Base-by-base conservation (phyloP, 2,797 vertebrate genomes). In the Anomalospiza imberbis region DNA sequence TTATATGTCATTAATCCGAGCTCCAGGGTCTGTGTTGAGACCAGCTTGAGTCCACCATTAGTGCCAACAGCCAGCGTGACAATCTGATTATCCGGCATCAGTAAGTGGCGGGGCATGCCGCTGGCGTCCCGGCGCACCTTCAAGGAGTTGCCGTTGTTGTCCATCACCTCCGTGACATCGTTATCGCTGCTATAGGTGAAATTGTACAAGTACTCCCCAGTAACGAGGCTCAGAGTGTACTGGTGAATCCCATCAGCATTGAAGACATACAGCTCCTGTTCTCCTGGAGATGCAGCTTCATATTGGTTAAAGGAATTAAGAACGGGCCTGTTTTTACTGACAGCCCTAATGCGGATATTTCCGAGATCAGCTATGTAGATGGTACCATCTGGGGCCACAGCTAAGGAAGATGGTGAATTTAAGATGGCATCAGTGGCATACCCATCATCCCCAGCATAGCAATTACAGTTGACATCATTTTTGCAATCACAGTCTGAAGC, bases 401-500 rank as follows among this genome's bases (percentile, higher is more conserved):
- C 99, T 96, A 99, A 95, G 71, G 99, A 99, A 16, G 99, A 99
- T 3, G 99, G 99, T 26, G 99, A 99, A 97, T 99, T 99, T 96
- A 99, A 97, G 96, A 99, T 98, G 77, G 99, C 99, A 3, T 99
- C 99, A 0, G 99, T 99, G 53, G 99, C 99, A n/a, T 99, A 99
- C 94, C 99, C 99, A 4, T 99, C 99, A 17, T 99, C 99, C 10
- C 99, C 99, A 32, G 99, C 98, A 97, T 99, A 99, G 97, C 99
- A 99, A 98, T 99, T 99, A 98, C 99, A 99, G 97, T 99, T 99
- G 97, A 99, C 99, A 26, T 99, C 99, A 55, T 99, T 99, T 97
- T 99, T 99, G 98, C 99, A 99, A 98, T 99, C 99, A 6, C 99
- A 99, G 97, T 99, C 99, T 2, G 99, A 99, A 82, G 99, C 98